Evolutionary conservation across 1,140 invertebrate genomes (phyloP), one percentile per base, ranked within the genome.

Genomic region (Ceratina calcarata): DNA sequence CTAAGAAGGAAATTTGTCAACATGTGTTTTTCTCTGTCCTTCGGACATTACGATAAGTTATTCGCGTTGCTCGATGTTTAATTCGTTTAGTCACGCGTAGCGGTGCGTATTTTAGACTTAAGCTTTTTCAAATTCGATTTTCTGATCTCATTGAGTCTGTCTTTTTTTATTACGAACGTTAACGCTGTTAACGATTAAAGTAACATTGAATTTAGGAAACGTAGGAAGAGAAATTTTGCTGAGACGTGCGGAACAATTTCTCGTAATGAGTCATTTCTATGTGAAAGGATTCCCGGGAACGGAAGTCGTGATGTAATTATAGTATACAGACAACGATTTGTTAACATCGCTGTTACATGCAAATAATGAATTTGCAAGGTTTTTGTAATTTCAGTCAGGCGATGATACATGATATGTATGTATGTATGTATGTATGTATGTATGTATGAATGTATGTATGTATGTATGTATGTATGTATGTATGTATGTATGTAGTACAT

Each of bases 141-240:
- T 78, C 37, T 76, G 80, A 85, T 86, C 80, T 86, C 83, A 86
- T 86, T 82, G 76, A 69, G 71, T 72, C 53, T 75, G 71, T 72
- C 53, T 75, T 67, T 73, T 85, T 69, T 84, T 73, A 79, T 74
- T 85, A 79, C 69, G 62, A 78, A 20, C 75, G n/a, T 51, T 62
- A 75, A 27, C 60, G 55, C 64, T 78, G n/a, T 79, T 22, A 83
- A 69, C 7, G 51, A 51, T 74, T 66, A 84, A 22, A 60, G 45
- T 61, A 37, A 75, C 49, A 78, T 72, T 64, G 8, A 71, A 57
- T 27, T 64, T 72, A 64, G 20, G 1, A 71, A n/a, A n/a, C 8
- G 37, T 72, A 20, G 49, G 27, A 24, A 64, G 7, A 55, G 32
- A 61, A 27, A 37, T 58, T 45, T 83, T 24, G 32, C 83, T 18